These are phyloP conservation scores for Neosilurus hyrtlii DNA, from an alignment of 2,797 vertebrate species.

Conservation along the genomic window DNA sequence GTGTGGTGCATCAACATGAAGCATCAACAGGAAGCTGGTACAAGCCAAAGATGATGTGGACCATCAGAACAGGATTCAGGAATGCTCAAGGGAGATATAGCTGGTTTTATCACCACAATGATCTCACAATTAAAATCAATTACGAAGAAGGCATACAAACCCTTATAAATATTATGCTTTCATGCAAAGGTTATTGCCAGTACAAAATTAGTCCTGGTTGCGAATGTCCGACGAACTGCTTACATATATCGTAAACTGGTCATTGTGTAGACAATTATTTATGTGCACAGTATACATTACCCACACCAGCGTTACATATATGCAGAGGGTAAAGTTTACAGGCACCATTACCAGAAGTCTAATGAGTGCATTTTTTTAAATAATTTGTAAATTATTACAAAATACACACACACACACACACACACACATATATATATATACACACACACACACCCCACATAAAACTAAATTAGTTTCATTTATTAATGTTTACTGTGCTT, in stretches of 20 bases:
- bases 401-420: too few relatives aligned
- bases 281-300: not conserved
- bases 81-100: not conserved
- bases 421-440: too few relatives aligned
- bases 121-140: not conserved
- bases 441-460: too few relatives aligned
- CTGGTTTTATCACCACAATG: not conserved
- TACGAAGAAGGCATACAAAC: not conserved
- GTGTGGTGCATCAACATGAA: not conserved
- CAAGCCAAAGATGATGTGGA: not conserved
- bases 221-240: not conserved
- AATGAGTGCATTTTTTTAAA: not conserved
- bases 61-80: not conserved
- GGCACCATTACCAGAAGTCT: not conserved
- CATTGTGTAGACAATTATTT: not conserved
- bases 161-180: not conserved
- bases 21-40: not conserved
- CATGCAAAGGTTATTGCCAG: not conserved
- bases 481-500: too few relatives aligned
- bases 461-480: too few relatives aligned
- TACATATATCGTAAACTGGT: not conserved
- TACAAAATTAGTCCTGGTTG: not conserved
- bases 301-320: not conserved
- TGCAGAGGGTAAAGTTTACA: not conserved
- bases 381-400: not conserved